Conservation (phyloP, 1,140 invertebrate species). For the Temnothorax nylanderi region DNA sequence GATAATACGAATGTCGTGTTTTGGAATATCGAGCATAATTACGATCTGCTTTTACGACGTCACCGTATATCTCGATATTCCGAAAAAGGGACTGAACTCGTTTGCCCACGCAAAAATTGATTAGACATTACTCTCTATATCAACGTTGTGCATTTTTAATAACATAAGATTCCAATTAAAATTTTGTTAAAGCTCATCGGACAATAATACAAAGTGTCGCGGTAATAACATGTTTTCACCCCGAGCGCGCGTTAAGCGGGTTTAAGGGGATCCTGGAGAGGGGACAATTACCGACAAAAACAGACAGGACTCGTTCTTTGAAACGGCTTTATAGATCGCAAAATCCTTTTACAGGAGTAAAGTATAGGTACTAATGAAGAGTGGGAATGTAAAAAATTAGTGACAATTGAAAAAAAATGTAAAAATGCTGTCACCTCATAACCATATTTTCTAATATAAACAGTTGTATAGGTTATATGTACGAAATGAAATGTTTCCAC, state of each 20-base stretch:
- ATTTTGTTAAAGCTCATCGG: background rate
- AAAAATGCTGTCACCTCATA: too few species aligned
- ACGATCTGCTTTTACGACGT: background rate
- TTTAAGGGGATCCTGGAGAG: too few species aligned
- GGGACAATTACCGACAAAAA: too few species aligned
- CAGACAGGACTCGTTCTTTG: too few species aligned
- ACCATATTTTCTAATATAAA: too few species aligned
- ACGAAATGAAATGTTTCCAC: too few species aligned
- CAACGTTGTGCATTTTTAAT: background rate
- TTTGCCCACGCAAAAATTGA: background rate
- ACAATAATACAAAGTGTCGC: background rate
- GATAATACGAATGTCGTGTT: slow-evolving; percentile 15
- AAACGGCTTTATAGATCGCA: too few species aligned
- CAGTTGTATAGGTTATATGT: too few species aligned
- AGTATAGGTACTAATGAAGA: too few species aligned
- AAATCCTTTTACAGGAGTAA: too few species aligned
- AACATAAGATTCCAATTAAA: background rate
- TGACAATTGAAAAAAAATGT: too few species aligned
- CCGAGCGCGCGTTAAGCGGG: background rate
- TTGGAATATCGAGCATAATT: slow-evolving; percentile 5
- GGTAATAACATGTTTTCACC: background rate
- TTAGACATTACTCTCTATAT: background rate
- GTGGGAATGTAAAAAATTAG: too few species aligned
- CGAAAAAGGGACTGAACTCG: background rate
- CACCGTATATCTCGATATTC: background rate